Percentiles rank a stretch among this genome's conserved stretches.
These are phyloP conservation scores for Campopleginae sp. DNA, from an alignment of 2,888 invertebrate species.

Conservation along the genomic window DNA sequence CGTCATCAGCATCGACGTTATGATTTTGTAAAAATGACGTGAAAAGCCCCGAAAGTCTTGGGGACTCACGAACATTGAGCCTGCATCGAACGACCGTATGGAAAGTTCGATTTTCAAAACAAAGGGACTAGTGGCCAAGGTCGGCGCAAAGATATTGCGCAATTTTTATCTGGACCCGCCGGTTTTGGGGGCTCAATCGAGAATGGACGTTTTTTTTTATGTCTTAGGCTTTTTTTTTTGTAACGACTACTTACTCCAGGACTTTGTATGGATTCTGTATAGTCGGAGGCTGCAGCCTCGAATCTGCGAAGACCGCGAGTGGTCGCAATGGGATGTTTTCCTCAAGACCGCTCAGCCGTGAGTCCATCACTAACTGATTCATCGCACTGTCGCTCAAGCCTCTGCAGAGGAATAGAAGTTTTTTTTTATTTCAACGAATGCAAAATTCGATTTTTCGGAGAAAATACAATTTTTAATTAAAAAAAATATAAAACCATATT, in stretches of 20 bases:
- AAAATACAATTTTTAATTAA: background rate
- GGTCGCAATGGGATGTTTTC: conserved; percentile 93
- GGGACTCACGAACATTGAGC: background rate
- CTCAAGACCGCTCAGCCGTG: conserved; percentile 84
- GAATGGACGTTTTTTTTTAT: conserved; percentile 62
- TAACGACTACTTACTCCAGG: conserved; percentile 88
- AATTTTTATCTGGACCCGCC: background rate
- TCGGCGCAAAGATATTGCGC: background rate
- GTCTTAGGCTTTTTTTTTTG: conserved; percentile 59
- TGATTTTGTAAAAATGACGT: background rate
- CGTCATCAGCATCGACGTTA: background rate
- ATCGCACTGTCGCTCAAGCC: conserved; percentile 80
- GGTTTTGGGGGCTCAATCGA: background rate
- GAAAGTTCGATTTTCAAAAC: background rate
- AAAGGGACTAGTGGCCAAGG: background rate
- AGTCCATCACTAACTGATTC: conserved; percentile 80
- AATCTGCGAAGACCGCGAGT: conserved; percentile 86
- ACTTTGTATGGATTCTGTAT: conserved; percentile 88
- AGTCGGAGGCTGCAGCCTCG: conserved; percentile 76
- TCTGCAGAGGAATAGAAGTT: conserved; percentile 65
- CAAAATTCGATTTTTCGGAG: background rate
- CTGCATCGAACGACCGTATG: background rate
- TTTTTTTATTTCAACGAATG: background rate
- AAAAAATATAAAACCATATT: background rate
- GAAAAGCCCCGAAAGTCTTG: background rate